Conservation (phyloP, 2,888 invertebrate genomes). For the Diachrysia chrysitis region DNA sequence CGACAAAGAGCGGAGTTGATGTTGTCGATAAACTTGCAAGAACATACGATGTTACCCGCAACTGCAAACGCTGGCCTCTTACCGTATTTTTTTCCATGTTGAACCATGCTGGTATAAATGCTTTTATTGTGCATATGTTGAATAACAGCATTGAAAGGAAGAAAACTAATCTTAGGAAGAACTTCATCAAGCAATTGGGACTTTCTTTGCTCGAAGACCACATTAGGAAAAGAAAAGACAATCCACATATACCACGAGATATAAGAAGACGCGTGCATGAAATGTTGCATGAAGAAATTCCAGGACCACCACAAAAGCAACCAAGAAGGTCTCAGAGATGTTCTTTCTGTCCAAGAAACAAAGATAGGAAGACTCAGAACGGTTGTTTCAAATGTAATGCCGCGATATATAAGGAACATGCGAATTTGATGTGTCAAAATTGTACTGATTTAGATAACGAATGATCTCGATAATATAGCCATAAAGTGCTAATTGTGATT, state of each 20-base stretch:
- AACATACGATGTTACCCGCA: neutral
- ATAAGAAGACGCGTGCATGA: constrained; percentile 10
- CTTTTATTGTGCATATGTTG: too few relatives aligned
- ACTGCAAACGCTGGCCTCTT: neutral
- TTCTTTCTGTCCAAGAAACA: constrained; percentile 24
- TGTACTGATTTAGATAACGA: constrained; percentile 15
- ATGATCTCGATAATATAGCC: neutral
- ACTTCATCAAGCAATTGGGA: too few relatives aligned
- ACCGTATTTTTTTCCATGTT: too few relatives aligned
- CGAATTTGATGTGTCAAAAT: constrained; percentile 15
- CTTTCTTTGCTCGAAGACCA: constrained; percentile 15
- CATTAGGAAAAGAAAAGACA: constrained; percentile 10
- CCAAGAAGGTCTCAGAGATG: constrained; percentile 28
- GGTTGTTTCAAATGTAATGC: constrained; percentile 20
- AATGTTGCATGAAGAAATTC: constrained; percentile 22
- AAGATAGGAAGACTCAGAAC: constrained; percentile 33
- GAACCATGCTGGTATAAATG: too few relatives aligned
- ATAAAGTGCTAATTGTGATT: neutral
- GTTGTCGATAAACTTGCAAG: constrained; percentile 53
- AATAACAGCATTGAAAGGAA: too few relatives aligned
- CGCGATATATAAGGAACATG: constrained; percentile 20
- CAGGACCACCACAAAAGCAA: constrained; percentile 14
- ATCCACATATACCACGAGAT: constrained; percentile 13
- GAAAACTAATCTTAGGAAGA: too few relatives aligned
- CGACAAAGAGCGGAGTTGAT: constrained; percentile 59